These are phyloP conservation scores for Trachurus trachurus DNA, from an alignment of 2,797 vertebrate species.

Conservation along the genomic window DNA sequence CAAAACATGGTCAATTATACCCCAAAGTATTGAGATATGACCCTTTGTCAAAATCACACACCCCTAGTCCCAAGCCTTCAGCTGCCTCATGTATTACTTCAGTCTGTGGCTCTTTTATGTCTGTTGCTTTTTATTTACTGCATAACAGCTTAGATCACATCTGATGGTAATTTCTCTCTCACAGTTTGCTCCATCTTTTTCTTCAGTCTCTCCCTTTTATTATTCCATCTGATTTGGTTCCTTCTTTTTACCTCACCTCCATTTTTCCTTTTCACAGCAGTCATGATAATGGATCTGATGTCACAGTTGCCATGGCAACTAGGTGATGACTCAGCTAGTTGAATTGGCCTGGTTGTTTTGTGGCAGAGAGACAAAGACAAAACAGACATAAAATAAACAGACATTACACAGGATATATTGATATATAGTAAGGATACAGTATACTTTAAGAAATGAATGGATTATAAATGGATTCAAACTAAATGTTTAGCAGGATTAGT, in stretches of 20 bases:
- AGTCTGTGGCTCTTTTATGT: no score
- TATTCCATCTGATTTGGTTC: constrained; percentile 34
- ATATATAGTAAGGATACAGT: not conserved
- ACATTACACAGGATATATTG: not conserved
- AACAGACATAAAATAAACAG: not conserved
- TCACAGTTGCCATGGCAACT: constrained; percentile 70
- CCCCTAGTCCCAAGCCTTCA: no score
- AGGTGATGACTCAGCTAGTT: constrained; percentile 40
- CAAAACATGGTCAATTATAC: no score
- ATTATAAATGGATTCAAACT: no score
- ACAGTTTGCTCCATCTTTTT: constrained; percentile 14
- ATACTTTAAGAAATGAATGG: not conserved
- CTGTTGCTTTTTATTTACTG: not conserved
- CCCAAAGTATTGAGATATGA: no score
- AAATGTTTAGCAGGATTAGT: no score
- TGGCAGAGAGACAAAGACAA: constrained; percentile 5
- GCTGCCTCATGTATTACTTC: no score
- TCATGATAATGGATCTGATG: constrained; percentile 64
- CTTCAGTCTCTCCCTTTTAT: constrained; percentile 26
- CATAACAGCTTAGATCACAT: constrained; percentile 14
- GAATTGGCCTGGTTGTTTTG: constrained; percentile 15
- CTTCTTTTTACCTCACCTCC: constrained; percentile 28
- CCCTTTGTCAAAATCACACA: no score
- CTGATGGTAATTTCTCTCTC: constrained; percentile 19
- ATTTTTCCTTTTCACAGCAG: constrained; percentile 44